Base-by-base conservation (phyloP, 2,888 invertebrate species). In the Pinctada fucata region DNA sequence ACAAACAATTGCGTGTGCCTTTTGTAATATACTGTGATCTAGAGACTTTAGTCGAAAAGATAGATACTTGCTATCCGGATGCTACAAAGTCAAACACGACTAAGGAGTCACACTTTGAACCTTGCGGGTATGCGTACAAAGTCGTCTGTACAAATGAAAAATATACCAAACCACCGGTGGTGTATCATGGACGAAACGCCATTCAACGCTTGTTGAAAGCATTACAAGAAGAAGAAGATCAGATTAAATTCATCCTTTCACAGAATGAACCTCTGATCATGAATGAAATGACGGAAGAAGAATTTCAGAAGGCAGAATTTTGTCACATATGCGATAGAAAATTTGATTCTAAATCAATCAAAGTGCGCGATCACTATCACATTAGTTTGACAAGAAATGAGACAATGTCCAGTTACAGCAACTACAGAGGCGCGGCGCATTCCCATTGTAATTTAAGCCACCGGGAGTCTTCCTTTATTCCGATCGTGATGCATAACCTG, bases 401-500 rank as follows among this genome's bases (percentile, higher is more conserved):
- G 47, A 3, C 16, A 31, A 45, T n/a, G 3, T 8, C 49, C 6
- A 48, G 58, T 49, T 65, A 76, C 58, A n/a, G 64, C n/a, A 63
- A 70, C n/a, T 70, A 63, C 13, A 10, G 49, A 64, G 31, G 31
- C 31, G 31, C 48, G 49, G n/a, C 76, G 31, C 31, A 31, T 31
- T 31, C 31, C 31, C 31, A 31, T 31, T 31, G 31, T 31, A 31
- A 31, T 31, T 31, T 31, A 31, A 31, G 31, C 31, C 31, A 31
- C 31, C 31, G 31, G 31, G 31, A 31, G 31, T 31, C 76, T 65
- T 16, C 50, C 49, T 79, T 76, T 58, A 73, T 79, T 49, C 82
- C 82, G 1, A 69, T 80, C 13, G 13, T 82, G 8, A 80, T 82
- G 68, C 80, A 82, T 48, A 80, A 82, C 65, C 51, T 82, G 4